Conservation (phyloP, 2,797 vertebrate genomes). For the Limnodromus scolopaceus region DNA sequence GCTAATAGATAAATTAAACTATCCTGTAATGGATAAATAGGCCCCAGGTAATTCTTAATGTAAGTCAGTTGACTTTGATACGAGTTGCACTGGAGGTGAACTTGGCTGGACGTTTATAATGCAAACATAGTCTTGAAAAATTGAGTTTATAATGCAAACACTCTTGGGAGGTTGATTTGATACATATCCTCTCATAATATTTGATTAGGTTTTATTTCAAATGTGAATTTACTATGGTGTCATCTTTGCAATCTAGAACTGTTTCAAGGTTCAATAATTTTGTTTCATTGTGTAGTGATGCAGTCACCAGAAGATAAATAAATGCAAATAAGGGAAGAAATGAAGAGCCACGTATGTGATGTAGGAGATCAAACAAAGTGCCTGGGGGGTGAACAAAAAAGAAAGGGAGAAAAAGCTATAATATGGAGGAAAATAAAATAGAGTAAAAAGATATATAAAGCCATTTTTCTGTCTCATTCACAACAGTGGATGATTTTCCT, state of each 20-base stretch:
- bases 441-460: background rate
- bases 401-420: background rate
- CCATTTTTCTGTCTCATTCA: background rate
- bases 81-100: constrained; percentile 12
- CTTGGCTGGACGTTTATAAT: constrained; percentile 33
- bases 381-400: background rate
- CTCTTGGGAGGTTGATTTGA: constrained; percentile 47
- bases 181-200: constrained; percentile 63
- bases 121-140: constrained; percentile 40
- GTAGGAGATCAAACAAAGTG: constrained; percentile 33
- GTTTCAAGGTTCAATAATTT: constrained; percentile 75
- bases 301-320: constrained; percentile 51
- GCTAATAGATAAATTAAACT: background rate
- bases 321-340: constrained; percentile 63
- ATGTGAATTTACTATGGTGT: constrained; percentile 67
- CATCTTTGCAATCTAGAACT: constrained; percentile 71
- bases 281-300: constrained; percentile 58
- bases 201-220: constrained; percentile 73
- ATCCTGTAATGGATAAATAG: background rate
- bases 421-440: background rate
- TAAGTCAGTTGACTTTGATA: constrained; percentile 36
- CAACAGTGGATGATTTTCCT: background rate
- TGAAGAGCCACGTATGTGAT: background rate
- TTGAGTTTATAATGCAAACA: constrained; percentile 50
- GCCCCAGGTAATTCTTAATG: background rate